Evolutionary conservation across 2,888 invertebrate genomes (phyloP), one percentile per base, ranked within the genome.

Genomic region (Alloplasta piceator): DNA sequence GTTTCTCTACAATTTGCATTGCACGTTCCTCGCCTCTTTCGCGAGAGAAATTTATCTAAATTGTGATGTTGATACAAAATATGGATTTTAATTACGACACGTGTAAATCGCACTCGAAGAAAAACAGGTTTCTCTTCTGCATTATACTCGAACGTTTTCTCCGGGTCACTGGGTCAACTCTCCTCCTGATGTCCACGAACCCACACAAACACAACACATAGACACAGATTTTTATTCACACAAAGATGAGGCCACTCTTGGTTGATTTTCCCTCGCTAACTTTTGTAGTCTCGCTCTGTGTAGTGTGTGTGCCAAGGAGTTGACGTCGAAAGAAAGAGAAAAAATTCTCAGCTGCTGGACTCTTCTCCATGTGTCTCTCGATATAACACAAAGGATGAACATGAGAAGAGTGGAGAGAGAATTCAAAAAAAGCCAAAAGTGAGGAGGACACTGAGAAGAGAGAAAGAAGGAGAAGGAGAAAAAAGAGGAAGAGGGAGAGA

Each of bases 81-180:
- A 41, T 1, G 26, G 60, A 50, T 71, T 75, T 75, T 71, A 14
- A 64, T 46, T 61, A 52, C 46, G 73, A 14, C 61, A 14, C 58
- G 56, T 52, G 14, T 41, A 58, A 61, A 63, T 60, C 46, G n/a
- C 7, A 5, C 41, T 41, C 41, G 41, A 41, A 41, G n/a, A n/a
- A n/a, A n/a, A n/a, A n/a, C n/a, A n/a, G n/a, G n/a, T n/a, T n/a
- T n/a, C n/a, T n/a, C n/a, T n/a, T n/a, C n/a, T n/a, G n/a, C n/a
- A n/a, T n/a, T 48, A 0, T 63, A 16, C 46, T 41, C 36, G 12
- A n/a, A 64, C 26, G 10, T 39, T 60, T 55, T 63, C 75, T 67
- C 63, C 67, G 76, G 79, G 83, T 86, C 83, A 86, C 78, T 86
- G 78, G 84, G 84, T 85, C 86, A 84, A 50, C 75, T n/a, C n/a